A percentile compares a stretch with the other conserved stretches of the same genome.
These are phyloP conservation scores for Ameiurus melas DNA, from an alignment of 2,113 vertebrate species.

Conservation along the genomic window DNA sequence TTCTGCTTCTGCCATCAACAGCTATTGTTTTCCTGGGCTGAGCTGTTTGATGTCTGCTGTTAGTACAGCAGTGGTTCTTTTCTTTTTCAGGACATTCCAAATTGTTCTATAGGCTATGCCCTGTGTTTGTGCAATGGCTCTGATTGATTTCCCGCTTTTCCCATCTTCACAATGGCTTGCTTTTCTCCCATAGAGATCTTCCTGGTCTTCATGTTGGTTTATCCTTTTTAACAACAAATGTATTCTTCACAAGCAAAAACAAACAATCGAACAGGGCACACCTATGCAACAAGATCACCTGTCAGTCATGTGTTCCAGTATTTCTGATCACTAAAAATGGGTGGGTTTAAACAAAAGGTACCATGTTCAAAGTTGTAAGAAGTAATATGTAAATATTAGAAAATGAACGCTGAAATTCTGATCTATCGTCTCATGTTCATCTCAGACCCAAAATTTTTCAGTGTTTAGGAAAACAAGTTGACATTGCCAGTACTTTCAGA, in stretches of 20 bases:
- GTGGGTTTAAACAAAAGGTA: neutral
- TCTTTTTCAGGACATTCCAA: too few species aligned
- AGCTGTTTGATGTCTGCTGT: too few species aligned
- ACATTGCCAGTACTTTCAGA: neutral
- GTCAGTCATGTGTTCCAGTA: neutral
- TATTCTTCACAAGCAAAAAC: too few species aligned
- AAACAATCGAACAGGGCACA: neutral
- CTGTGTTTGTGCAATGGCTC: too few species aligned
- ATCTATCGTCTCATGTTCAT: neutral
- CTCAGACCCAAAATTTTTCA: neutral
- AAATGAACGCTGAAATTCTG: neutral
- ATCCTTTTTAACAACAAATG: too few species aligned
- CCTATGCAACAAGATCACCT: neutral
- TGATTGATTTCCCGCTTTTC: too few species aligned
- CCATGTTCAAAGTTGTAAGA: neutral
- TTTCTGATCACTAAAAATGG: neutral
- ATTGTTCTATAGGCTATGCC: too few species aligned
- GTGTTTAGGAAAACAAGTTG: neutral
- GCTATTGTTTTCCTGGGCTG: too few species aligned
- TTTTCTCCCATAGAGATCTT: too few species aligned
- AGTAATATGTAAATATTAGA: neutral
- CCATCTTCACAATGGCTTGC: too few species aligned
- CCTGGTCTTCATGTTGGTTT: too few species aligned
- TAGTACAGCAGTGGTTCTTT: too few species aligned
- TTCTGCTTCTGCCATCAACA: neutral